Base-by-base conservation (phyloP, 1,140 invertebrate species). In the Oedothorax gibbosus region DNA sequence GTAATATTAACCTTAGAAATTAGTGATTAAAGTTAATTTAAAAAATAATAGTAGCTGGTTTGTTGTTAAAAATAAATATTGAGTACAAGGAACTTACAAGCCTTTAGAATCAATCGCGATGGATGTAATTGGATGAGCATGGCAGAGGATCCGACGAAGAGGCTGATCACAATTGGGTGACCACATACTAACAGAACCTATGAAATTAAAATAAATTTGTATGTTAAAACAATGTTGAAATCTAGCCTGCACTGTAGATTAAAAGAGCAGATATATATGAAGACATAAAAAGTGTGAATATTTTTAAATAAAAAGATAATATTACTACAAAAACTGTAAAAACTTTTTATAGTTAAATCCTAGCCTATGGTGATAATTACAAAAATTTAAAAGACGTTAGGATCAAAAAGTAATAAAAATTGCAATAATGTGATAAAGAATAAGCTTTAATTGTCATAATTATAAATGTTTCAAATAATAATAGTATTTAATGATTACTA, bases 71-170 rank as follows among this genome's bases (percentile, higher is more conserved):
- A 60, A 78, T 18, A 20, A 80, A 83, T 2, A 65, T 56, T 49
- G 71, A 73, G 73, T 2, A 35, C 86, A 68, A 69, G 62, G 85
- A 84, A 92, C 92, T 91, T 91, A 95, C 94, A 91, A 92, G 88
- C 98, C 98, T 88, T 92, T 93, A 20, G 93, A 93, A 91, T 99
- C 96, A 50, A 99, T 92, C 49, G 95, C 92, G 57, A 98, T 88
- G 3, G 95, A 93, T 66, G 92, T 93, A 68, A 99, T 91, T n/a
- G 94, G 93, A 56, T 94, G 92, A 87, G 92, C 92, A 90, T 99
- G 98, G 89, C 96, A 98, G 4, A 99, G 91, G 91, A 99, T 94
- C 91, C 96, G 96, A 2, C 95, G 96, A 60, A 99, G 90, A 21
- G 97, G 95, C 87, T 96, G 93, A 87, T 94, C 93, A 0, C 93